Evolutionary conservation across 1,140 invertebrate genomes (phyloP), one percentile per base, ranked within the genome.

Genomic region (Latrodectus geometricus): DNA sequence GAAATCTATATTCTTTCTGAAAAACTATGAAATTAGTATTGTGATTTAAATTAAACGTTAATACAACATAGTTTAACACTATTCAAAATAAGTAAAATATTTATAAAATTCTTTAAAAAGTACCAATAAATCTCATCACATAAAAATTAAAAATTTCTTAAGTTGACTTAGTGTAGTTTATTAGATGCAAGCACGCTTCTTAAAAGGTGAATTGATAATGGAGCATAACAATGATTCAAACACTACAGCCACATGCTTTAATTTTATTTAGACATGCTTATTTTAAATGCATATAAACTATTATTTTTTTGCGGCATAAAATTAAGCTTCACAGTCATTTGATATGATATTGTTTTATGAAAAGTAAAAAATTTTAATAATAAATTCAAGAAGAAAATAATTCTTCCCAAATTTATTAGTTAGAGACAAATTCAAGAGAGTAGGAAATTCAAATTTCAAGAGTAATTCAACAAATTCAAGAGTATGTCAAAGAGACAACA

Each of bases 191-290:
- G 77, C 77, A 76, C 54, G 54, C 54, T 61, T 61, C 8, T n/a
- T 79, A 77, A 72, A 78, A 50, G 77, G 83, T 78, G 83, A 86
- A 77, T 86, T 77, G 72, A 84, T 21, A 61, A 78, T 48, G 83
- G 83, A 86, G 83, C 83, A 86, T 78, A 69, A 86, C 83, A 86
- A 69, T 77, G 65, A 78, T 78, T 77, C 65, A 86, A 65, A 86
- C 83, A 86, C 83, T 86, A 86, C 83, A 78, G 83, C 83, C 83
- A 35, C 35, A 86, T 86, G 83, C 83, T 86, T 86, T 48, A 56
- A 12, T 65, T 49, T 70, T 52, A 35, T 21, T 77, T 78, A 14
- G 35, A 77, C 5, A 74, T 77, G 77, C 74, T 74, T 77, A n/a
- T 70, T 61, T 14, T 14, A 70, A 49, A 86, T 86, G 83, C 83